A percentile compares a stretch with the other conserved stretches of the same genome.
Evolutionary conservation across 2,113 vertebrate species (phyloP).

Genomic region (Ovis canadensis): DNA sequence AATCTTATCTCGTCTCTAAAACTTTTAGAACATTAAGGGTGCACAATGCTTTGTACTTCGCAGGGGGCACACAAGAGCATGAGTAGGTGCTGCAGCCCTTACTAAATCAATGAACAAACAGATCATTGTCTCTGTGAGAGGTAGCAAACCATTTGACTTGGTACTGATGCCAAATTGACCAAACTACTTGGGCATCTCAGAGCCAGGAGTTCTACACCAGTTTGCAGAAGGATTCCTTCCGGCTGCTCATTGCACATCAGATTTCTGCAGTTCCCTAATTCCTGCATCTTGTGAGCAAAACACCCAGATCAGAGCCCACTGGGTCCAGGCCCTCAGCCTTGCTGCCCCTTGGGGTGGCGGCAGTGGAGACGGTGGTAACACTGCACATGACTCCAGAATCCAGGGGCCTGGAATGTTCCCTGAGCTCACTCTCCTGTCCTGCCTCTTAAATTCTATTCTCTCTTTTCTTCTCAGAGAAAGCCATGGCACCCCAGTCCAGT

Average conservation of each 20-base stretch:
- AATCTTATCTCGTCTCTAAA: neutral
- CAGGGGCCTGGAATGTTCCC: neutral
- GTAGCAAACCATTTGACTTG: neutral
- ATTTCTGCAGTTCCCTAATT: neutral
- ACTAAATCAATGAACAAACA: neutral
- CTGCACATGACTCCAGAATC: rapidly evolving
- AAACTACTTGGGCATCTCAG: neutral
- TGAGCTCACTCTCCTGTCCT: neutral
- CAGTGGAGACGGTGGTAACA: rapidly evolving
- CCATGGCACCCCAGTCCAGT: no score
- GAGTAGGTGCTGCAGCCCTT: neutral
- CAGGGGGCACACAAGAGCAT: neutral
- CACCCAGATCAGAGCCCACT: neutral
- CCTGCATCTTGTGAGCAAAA: neutral
- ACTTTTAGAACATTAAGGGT: neutral
- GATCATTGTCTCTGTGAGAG: neutral
- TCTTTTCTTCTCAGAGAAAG: no score
- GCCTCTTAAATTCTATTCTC: neutral
- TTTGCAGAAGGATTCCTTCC: neutral
- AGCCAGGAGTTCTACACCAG: neutral
- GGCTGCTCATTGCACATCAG: neutral
- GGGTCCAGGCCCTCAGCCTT: no score
- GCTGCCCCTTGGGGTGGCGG: neutral
- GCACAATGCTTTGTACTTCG: neutral
- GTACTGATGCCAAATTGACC: neutral